phyloP scores from a whole-genome alignment of 2,113 vertebrate genomes.

The Tragelaphus buxtoni region DNA sequence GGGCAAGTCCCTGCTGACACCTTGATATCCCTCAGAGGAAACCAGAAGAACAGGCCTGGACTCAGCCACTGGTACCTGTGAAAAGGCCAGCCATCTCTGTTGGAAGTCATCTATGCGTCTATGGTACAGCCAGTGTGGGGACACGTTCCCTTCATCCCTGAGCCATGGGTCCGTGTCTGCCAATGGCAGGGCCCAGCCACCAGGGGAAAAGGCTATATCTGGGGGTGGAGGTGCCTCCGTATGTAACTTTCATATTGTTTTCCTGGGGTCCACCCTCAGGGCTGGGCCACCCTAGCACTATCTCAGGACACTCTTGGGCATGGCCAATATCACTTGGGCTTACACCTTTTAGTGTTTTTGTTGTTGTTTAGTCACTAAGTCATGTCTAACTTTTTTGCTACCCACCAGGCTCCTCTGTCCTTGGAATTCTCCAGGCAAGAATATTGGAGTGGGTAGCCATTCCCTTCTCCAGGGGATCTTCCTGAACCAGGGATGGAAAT shows the following conservation, averaged over 20 bases:
- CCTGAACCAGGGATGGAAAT: neutral
- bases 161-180: neutral
- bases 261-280: neutral
- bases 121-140: neutral
- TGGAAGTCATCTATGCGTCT: neutral
- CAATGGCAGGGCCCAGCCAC: neutral
- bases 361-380: neutral
- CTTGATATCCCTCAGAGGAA: neutral
- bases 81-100: neutral
- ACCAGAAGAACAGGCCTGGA: neutral
- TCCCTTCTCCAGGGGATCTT: neutral
- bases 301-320: neutral
- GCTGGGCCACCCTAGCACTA: too few relatives aligned
- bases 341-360: neutral
- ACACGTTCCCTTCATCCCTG: fast-evolving
- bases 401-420: neutral
- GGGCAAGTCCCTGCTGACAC: neutral
- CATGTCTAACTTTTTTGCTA: neutral
- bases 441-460: neutral
- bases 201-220: neutral
- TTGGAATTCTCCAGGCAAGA: neutral
- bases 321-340: neutral
- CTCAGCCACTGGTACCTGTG: neutral
- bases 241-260: neutral
- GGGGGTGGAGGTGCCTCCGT: fast-evolving